Percentiles rank a stretch among this genome's conserved stretches.
phyloP scores from a whole-genome alignment of 1,140 invertebrate genomes.

The Drosophila baimaii region DNA sequence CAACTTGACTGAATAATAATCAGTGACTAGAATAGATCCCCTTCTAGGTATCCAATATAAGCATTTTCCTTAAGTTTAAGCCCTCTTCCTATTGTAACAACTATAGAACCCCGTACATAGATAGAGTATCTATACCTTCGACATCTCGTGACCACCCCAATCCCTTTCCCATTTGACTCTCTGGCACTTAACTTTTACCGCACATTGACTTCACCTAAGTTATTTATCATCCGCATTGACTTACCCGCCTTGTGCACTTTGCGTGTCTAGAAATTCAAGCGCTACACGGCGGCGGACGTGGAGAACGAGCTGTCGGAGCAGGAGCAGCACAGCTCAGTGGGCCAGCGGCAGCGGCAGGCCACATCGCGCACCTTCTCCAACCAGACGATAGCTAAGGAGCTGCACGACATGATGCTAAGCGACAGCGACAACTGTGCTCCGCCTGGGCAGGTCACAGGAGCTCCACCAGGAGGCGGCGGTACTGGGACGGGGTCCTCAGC shows the following conservation, averaged over 20 bases:
- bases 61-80: background rate
- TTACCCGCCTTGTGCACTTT: slow-evolving; percentile 43
- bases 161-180: background rate
- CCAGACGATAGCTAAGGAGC: slow-evolving; percentile 76
- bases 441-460: slow-evolving; percentile 3
- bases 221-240: slow-evolving; percentile 53
- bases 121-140: background rate
- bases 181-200: slow-evolving; percentile 25
- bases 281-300: slow-evolving; percentile 79
- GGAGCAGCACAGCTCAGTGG: slow-evolving; percentile 71
- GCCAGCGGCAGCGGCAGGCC: slow-evolving; percentile 63
- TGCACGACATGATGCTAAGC: slow-evolving; percentile 75
- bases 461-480: slow-evolving; percentile 5
- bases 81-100: too few species aligned
- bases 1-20: background rate
- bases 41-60: too few species aligned
- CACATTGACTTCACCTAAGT: slow-evolving; percentile 47
- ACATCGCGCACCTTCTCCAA: slow-evolving; percentile 75
- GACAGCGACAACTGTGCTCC: slow-evolving; percentile 62
- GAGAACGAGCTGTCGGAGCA: slow-evolving; percentile 80
- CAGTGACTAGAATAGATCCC: too few species aligned
- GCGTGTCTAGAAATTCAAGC: slow-evolving; percentile 77
- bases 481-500: slow-evolving; percentile 9
- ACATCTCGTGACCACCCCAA: slow-evolving; percentile 11
- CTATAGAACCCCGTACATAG: background rate